Percentiles rank a stretch among this genome's conserved stretches.
Evolutionary conservation across 2,888 invertebrate species (phyloP).

Genomic region (Drosophila rellima): DNA sequence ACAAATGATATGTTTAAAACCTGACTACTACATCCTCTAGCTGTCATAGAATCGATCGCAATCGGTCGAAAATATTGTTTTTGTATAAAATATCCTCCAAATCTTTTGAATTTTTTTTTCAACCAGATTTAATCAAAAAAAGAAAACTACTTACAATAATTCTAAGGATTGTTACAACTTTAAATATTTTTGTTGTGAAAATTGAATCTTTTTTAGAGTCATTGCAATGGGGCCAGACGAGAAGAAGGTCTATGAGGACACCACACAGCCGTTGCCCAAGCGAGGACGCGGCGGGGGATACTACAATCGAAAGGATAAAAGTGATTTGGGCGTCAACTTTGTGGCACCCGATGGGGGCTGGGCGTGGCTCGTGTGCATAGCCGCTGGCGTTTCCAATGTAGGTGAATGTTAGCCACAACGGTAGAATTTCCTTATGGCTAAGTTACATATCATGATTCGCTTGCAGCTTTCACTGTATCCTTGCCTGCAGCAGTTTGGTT

Average conservation of each 20-base stretch:
- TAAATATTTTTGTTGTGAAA: not conserved
- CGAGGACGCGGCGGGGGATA: slow-evolving; percentile 37
- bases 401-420: slow-evolving; percentile 83
- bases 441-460: not conserved
- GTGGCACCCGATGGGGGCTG: slow-evolving; percentile 92
- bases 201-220: not conserved
- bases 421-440: not conserved
- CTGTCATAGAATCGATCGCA: too few relatives aligned
- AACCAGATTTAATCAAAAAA: too few relatives aligned
- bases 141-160: too few relatives aligned
- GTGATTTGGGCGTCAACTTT: slow-evolving; percentile 87
- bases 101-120: too few relatives aligned
- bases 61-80: too few relatives aligned
- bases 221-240: slow-evolving; percentile 29
- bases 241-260: slow-evolving; percentile 73
- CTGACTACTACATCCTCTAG: too few relatives aligned
- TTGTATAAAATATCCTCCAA: too few relatives aligned
- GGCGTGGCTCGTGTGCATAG: slow-evolving; percentile 90
- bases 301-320: slow-evolving; percentile 78
- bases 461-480: slow-evolving; percentile 89
- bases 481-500: slow-evolving; percentile 90
- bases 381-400: slow-evolving; percentile 91
- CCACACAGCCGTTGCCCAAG: slow-evolving; percentile 72
- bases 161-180: not conserved
- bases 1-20: too few relatives aligned